These are phyloP conservation scores for Labia minor DNA, from an alignment of 2,888 invertebrate genomes.

Conservation along the genomic window DNA sequence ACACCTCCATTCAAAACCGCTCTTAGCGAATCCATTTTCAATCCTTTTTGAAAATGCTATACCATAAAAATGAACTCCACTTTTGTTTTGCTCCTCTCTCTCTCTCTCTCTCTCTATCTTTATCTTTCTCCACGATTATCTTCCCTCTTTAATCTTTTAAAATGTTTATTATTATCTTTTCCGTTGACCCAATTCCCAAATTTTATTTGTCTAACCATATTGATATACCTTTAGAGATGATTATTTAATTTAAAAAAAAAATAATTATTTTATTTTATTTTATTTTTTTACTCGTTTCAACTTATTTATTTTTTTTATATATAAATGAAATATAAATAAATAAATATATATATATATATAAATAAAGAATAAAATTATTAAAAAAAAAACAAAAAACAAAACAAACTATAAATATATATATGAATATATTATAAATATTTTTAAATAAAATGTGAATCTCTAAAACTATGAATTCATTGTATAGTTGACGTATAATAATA, in stretches of 20 bases:
- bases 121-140: too few relatives aligned
- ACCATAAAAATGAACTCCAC: background rate
- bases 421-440: conserved; percentile 7
- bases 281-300: too few relatives aligned
- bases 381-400: too few relatives aligned
- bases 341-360: background rate
- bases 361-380: background rate
- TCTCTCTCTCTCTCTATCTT: too few relatives aligned
- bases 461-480: conserved; percentile 3
- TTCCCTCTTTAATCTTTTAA: conserved; percentile 6
- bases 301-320: conserved; percentile 3
- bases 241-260: background rate
- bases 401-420: background rate
- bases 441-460: conserved; percentile 8
- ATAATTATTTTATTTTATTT: too few relatives aligned
- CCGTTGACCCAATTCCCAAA: background rate
- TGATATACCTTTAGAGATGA: background rate
- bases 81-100: background rate
- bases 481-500: conserved; percentile 5
- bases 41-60: background rate
- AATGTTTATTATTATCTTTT: background rate
- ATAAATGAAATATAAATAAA: too few relatives aligned
- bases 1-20: background rate
- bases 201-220: background rate
- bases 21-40: background rate